Percentiles rank a stretch among this genome's conserved stretches.
Conservation (phyloP, 2,888 invertebrate genomes). For the Monopis laevigella region DNA sequence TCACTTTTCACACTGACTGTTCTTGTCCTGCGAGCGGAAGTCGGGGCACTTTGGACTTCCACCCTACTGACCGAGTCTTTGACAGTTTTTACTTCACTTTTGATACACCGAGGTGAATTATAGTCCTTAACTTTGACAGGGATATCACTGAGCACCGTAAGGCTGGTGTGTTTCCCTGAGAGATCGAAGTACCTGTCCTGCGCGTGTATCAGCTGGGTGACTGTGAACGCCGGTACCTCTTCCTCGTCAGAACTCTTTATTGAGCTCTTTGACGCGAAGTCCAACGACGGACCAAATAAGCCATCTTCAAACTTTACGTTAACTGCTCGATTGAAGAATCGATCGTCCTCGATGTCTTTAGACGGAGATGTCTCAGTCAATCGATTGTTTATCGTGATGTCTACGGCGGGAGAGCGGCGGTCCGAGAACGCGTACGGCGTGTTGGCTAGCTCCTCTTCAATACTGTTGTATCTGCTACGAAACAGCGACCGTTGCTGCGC, state of each 20-base stretch:
- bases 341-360: conserved; percentile 46
- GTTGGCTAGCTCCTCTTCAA: conserved; percentile 58
- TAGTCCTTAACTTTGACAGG: conserved; percentile 3
- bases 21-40: conserved; percentile 23
- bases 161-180: conserved; percentile 31
- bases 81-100: not conserved
- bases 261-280: conserved; percentile 25
- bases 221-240: conserved; percentile 45
- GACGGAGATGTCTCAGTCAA: conserved; percentile 31
- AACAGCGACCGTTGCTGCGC: conserved; percentile 37
- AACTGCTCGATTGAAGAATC: conserved; percentile 37
- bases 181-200: conserved; percentile 57
- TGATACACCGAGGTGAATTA: too few species aligned
- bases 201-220: conserved; percentile 54
- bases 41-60: conserved; percentile 33
- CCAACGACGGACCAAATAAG: conserved; percentile 43
- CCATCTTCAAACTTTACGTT: conserved; percentile 28
- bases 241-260: conserved; percentile 20
- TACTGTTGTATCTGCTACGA: conserved; percentile 57
- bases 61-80: conserved; percentile 20
- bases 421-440: conserved; percentile 61
- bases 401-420: conserved; percentile 30
- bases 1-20: conserved; percentile 21
- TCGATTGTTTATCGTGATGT: conserved; percentile 44
- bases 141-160: conserved; percentile 20